These are phyloP conservation scores for Acrossocheilus fasciatus DNA, from an alignment of 2,797 vertebrate genomes.

Conservation along the genomic window DNA sequence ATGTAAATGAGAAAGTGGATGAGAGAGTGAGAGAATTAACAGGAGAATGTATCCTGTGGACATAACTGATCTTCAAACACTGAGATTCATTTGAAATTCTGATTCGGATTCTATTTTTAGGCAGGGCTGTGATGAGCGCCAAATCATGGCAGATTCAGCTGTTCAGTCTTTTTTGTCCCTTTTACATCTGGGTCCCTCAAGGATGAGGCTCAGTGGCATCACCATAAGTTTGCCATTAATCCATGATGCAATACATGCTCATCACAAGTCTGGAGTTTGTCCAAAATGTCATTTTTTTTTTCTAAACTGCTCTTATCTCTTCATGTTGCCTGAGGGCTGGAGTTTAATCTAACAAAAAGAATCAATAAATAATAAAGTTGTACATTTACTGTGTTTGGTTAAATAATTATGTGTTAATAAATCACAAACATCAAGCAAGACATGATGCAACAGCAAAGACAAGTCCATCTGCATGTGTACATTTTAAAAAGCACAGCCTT, in stretches of 20 bases:
- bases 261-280: conserved; percentile 16
- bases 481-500: neutral
- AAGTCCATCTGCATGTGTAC: neutral
- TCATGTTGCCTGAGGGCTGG: neutral
- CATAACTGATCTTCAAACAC: conserved; percentile 63
- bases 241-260: conserved; percentile 8
- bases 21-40: conserved; percentile 43
- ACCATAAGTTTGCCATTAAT: conserved; percentile 22
- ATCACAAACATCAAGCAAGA: neutral
- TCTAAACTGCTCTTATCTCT: neutral
- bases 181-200: conserved; percentile 32
- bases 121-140: conserved; percentile 42
- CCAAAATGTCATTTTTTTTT: neutral
- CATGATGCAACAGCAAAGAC: neutral
- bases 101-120: conserved; percentile 63
- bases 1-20: conserved; percentile 51
- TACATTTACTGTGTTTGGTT: neutral
- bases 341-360: neutral
- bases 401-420: neutral
- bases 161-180: conserved; percentile 42
- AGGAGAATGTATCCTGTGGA: conserved; percentile 59
- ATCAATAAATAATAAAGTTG: neutral
- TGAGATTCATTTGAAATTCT: conserved; percentile 63
- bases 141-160: conserved; percentile 51
- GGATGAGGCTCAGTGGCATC: conserved; percentile 14